A percentile compares a stretch with the other conserved stretches of the same genome.
Evolutionary conservation across 2,888 invertebrate genomes (phyloP).

Genomic region (Agrypnus murinus): DNA sequence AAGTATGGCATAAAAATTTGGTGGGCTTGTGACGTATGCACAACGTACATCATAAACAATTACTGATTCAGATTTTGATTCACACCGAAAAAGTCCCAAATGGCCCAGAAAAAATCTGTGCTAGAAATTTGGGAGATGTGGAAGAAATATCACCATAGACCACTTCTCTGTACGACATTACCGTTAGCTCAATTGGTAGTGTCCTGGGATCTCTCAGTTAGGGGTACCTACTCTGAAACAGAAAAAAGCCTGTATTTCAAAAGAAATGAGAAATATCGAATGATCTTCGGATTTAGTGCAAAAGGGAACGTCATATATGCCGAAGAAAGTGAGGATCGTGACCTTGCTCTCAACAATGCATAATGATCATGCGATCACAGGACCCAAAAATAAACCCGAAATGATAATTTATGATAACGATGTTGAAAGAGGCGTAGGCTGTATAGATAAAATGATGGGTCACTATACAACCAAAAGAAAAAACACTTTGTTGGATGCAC

Average conservation of each 20-base stretch:
- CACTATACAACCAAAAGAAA: conserved; percentile 26
- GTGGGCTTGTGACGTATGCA: conserved; percentile 27
- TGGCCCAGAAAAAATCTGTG: conserved; percentile 58
- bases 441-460: conserved; percentile 21
- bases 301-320: conserved; percentile 34
- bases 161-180: conserved; percentile 55
- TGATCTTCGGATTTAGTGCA: conserved; percentile 54
- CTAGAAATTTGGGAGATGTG: conserved; percentile 56
- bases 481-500: conserved; percentile 42
- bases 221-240: conserved; percentile 39
- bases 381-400: conserved; percentile 13
- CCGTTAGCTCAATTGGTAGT: conserved; percentile 53
- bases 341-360: conserved; percentile 12
- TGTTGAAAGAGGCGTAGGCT: conserved; percentile 20
- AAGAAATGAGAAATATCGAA: conserved; percentile 50
- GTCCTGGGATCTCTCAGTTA: conserved; percentile 52
- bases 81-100: conserved; percentile 17
- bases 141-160: conserved; percentile 58
- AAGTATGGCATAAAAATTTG: conserved; percentile 37
- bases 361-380: background rate
- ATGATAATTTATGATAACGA: conserved; percentile 16
- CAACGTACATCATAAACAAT: conserved; percentile 28
- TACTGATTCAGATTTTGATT: conserved; percentile 24
- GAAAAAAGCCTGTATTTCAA: conserved; percentile 43
- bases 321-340: conserved; percentile 14